Conservation (phyloP, 2,113 vertebrate species). For the Callipepla californica region DNA sequence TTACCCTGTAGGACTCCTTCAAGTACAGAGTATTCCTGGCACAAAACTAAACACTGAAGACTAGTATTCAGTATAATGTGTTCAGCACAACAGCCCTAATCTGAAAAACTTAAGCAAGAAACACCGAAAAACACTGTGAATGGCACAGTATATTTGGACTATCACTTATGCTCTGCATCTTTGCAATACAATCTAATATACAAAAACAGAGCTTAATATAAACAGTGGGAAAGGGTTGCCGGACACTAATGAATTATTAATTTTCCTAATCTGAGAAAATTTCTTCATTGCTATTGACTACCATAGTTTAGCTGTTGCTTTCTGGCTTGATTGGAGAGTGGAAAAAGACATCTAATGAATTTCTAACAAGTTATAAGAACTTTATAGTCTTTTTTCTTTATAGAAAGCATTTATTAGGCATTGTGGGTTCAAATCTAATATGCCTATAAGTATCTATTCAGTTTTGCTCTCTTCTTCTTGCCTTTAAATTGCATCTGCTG, state of each 20-base stretch:
- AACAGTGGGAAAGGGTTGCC: neutral
- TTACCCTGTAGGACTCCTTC: neutral
- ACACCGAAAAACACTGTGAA: neutral
- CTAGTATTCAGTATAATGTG: neutral
- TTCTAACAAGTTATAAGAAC: neutral
- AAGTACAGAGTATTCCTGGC: neutral
- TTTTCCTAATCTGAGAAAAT: conserved; percentile 9
- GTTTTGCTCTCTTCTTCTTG: conserved; percentile 23
- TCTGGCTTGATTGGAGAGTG: neutral
- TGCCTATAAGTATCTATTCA: neutral
- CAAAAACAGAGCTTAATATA: conserved; percentile 10
- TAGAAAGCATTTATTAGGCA: neutral
- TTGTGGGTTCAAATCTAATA: neutral
- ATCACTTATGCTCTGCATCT: neutral
- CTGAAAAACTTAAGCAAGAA: neutral
- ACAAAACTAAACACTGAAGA: neutral
- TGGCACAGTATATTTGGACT: neutral
- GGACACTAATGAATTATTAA: conserved; percentile 9
- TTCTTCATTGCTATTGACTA: neutral
- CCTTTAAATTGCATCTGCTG: conserved; percentile 27
- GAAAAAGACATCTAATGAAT: neutral
- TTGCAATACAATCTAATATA: neutral
- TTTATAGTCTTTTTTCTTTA: neutral
- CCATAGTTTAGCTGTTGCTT: neutral
- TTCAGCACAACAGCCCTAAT: neutral